These are phyloP conservation scores for Pegoplata infirma DNA, from an alignment of 2,888 invertebrate genomes.

Conservation along the genomic window DNA sequence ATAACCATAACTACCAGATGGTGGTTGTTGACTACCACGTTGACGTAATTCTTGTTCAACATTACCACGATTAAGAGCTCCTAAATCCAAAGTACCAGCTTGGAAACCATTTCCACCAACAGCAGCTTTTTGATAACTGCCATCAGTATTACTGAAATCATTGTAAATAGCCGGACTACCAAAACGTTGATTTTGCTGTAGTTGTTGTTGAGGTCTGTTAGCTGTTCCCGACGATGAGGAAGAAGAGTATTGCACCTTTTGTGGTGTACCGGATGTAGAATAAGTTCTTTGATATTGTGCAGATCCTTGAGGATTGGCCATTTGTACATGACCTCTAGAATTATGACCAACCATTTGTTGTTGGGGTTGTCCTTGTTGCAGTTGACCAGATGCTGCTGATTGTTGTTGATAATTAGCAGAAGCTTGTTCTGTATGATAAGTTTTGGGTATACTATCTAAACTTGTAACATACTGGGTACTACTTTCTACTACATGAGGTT, in stretches of 20 bases:
- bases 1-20: conserved; percentile 52
- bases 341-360: conserved; percentile 64
- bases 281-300: conserved; percentile 48
- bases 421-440: conserved; percentile 52
- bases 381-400: no score
- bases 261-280: conserved; percentile 42
- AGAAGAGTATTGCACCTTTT: conserved; percentile 44
- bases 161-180: conserved; percentile 61
- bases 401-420: conserved; percentile 65
- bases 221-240: conserved; percentile 22
- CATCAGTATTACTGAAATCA: conserved; percentile 56
- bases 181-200: conserved; percentile 63
- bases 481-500: conserved; percentile 78
- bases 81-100: conserved; percentile 73
- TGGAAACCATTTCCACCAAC: conserved; percentile 72
- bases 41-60: conserved; percentile 75
- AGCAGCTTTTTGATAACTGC: conserved; percentile 66
- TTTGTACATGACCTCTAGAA: conserved; percentile 71
- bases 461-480: conserved; percentile 78
- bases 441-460: conserved; percentile 49
- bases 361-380: conserved; percentile 31
- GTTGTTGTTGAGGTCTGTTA: conserved; percentile 39
- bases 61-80: conserved; percentile 70
- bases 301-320: conserved; percentile 66
- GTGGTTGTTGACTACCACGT: conserved; percentile 41